Evolutionary conservation across 2,113 vertebrate species (phyloP), one percentile per base, ranked within the genome.

Genomic region (Psettodes erumei): DNA sequence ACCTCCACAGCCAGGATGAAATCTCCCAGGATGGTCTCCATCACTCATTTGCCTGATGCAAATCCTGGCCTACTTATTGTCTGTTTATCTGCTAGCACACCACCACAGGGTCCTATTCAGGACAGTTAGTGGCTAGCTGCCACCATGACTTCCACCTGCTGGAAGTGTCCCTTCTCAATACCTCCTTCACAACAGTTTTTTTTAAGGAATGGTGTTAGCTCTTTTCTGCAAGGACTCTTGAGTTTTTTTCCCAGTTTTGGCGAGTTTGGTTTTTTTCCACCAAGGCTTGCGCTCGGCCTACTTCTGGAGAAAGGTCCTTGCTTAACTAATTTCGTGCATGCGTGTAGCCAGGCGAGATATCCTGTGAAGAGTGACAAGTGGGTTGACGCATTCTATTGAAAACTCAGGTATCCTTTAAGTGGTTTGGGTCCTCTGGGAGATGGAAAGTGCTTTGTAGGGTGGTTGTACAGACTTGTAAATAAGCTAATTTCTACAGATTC

Each of bases 391-490:
- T 94, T 94, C 81, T 93, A 92, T 93, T 91, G 94, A 95, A 95
- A 96, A 93, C 97, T 99, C 97, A 97, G 97, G 97, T 97, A 97
- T 95, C 93, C 92, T 96, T 87, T 93, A 94, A 93, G 92, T 90
- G 78, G 93, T 92, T 89, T 83, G 89, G 90, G 86, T 93, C 63
- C 82, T 89, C 89, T 94, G 92, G 93, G 95, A 95, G 94, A 92
- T 48, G 87, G 93, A 92, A 86, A 73, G 68, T 67, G 90, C 91
- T 92, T 81, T 90, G 83, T 93, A 86, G 94, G 95, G 86, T 92
- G 90, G 89, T 85, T 98, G 95, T 96, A 96, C 92, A 96, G 92
- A 93, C 87, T 42, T 97, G 96, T 97, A 97, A 94, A 96, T 97
- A 96, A 92, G 79, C 90, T 94, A 64, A 91, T 96, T 96, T 95